These are phyloP conservation scores for Vireo altiloquus DNA, from an alignment of 2,113 vertebrate genomes.

Conservation along the genomic window DNA sequence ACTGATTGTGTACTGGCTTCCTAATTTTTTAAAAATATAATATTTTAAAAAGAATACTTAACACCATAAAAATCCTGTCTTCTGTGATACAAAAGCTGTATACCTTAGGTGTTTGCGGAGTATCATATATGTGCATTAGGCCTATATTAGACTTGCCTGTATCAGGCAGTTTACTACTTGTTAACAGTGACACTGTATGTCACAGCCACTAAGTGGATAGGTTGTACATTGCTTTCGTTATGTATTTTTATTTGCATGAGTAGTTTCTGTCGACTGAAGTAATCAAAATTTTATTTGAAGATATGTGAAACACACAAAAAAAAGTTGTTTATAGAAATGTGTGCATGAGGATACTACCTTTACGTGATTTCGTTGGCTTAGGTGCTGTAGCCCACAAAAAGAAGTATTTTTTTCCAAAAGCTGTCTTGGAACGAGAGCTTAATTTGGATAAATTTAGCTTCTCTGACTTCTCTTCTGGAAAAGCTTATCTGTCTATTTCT, in stretches of 20 bases:
- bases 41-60: background rate
- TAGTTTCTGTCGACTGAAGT: background rate
- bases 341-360: background rate
- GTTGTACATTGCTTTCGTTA: background rate
- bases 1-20: background rate
- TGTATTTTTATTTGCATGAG: background rate
- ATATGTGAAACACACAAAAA: background rate
- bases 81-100: background rate
- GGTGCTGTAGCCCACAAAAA: background rate
- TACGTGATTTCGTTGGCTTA: background rate
- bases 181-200: background rate
- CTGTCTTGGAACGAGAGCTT: background rate
- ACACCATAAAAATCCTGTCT: background rate
- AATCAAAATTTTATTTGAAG: background rate
- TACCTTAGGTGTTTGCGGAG: background rate
- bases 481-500: background rate
- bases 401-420: background rate
- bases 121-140: background rate
- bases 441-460: constrained; percentile 1
- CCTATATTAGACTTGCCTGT: too few relatives aligned
- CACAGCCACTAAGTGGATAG: background rate
- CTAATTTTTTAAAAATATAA: background rate
- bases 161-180: background rate
- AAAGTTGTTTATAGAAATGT: background rate
- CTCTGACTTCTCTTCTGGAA: constrained; percentile 17